Conservation (phyloP, 2,113 vertebrate species). For the Neogobius melanostomus region DNA sequence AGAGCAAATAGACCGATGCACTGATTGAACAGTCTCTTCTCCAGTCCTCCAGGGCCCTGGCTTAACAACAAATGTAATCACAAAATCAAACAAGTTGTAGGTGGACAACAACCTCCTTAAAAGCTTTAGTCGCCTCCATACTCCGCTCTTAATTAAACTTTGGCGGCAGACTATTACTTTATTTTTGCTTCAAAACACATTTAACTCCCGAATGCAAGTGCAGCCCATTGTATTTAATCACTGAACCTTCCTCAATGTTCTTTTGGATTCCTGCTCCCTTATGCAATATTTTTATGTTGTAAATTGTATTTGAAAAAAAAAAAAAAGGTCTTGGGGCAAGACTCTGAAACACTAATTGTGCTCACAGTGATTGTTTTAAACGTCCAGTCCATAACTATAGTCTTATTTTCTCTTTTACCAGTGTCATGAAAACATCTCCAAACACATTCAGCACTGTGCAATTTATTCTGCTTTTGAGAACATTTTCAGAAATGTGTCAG, state of each 20-base stretch:
- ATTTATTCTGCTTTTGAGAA: no score
- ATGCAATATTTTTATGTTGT: not conserved
- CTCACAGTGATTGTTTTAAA: no score
- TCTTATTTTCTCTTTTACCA: no score
- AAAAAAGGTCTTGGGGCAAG: no score
- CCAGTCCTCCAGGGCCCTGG: not conserved
- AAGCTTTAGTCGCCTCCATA: conserved; percentile 6
- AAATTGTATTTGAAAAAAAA: not conserved
- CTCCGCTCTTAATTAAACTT: conserved; percentile 30
- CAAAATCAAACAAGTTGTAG: conserved; percentile 3
- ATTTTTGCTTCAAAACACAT: not conserved
- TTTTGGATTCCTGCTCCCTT: not conserved
- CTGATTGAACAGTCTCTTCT: conserved; percentile 6
- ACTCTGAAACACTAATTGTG: no score
- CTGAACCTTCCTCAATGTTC: not conserved
- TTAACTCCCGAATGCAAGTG: not conserved
- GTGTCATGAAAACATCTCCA: no score
- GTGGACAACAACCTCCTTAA: conserved; percentile 35
- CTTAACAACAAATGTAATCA: conserved; percentile 27
- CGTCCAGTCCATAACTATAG: no score
- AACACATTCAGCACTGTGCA: not conserved
- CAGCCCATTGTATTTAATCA: not conserved
- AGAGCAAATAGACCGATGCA: not conserved
- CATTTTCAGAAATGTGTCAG: not conserved
- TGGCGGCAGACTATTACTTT: not conserved